Evolutionary conservation across 2,113 vertebrate genomes (phyloP).

Genomic region (Psophia crepitans): DNA sequence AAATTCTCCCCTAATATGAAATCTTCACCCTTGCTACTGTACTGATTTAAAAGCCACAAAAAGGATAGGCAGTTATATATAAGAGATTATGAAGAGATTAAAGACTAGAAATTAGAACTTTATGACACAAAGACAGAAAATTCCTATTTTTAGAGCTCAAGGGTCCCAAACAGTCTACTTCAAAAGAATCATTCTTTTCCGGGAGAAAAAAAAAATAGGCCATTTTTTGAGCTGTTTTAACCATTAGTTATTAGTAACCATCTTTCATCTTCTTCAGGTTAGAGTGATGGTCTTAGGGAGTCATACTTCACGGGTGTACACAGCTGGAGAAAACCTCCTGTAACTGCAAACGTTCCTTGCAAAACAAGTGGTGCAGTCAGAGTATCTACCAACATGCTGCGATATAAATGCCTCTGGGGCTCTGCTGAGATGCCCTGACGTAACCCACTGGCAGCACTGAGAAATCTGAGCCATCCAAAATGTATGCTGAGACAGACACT

Average conservation of each 20-base stretch:
- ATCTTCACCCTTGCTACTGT: not conserved
- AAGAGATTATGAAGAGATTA: not conserved
- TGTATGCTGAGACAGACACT: not conserved
- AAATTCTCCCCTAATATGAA: not conserved
- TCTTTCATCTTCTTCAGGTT: not conserved
- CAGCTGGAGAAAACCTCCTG: not conserved
- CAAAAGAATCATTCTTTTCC: not conserved
- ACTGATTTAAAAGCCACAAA: not conserved
- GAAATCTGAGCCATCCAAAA: not conserved
- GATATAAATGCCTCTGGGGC: not conserved
- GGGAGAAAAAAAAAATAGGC: not conserved
- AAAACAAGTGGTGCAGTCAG: not conserved
- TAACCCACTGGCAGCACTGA: not conserved
- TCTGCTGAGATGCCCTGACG: not conserved
- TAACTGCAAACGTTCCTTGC: not conserved
- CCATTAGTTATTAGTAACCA: not conserved
- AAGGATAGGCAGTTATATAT: not conserved
- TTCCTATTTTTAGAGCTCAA: not conserved
- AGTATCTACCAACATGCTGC: not conserved
- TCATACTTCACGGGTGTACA: not conserved
- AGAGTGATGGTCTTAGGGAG: not conserved
- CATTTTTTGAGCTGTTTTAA: not conserved
- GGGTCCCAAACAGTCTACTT: not conserved
- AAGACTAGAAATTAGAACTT: not conserved
- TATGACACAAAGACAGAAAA: not conserved